These are phyloP conservation scores for Avahi laniger DNA, from an alignment of 2,797 vertebrate genomes.

Conservation along the genomic window DNA sequence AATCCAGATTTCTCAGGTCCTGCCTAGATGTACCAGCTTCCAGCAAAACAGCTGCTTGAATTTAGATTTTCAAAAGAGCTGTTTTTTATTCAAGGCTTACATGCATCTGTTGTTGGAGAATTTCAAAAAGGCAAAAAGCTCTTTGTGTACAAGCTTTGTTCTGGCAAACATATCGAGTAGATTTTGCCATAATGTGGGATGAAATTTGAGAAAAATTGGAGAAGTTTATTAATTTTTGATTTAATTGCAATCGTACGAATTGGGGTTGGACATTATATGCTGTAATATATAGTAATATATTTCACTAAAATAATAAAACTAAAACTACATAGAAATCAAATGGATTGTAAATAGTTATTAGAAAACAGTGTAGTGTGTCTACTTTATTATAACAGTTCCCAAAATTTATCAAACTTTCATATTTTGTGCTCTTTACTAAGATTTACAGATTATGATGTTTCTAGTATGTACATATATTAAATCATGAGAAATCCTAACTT, in stretches of 20 bases:
- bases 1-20: slow-evolving; percentile 4
- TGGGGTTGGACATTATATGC: not conserved
- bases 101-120: slow-evolving; percentile 10
- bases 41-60: slow-evolving; percentile 42
- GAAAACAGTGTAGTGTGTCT: not conserved
- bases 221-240: not conserved
- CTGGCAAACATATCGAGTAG: not conserved
- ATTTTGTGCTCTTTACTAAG: not conserved
- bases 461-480: not conserved
- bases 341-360: not conserved
- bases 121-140: slow-evolving; percentile 13
- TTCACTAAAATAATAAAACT: not conserved
- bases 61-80: slow-evolving; percentile 42
- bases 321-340: not conserved
- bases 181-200: not conserved
- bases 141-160: not conserved
- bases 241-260: not conserved
- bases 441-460: not conserved
- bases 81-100: not conserved
- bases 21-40: not conserved
- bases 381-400: not conserved
- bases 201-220: not conserved
- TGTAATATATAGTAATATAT: not conserved
- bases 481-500: not conserved
- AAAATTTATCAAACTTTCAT: not conserved